Evolutionary conservation across 2,113 vertebrate genomes (phyloP).

Genomic region (Nothoprocta perdicaria): DNA sequence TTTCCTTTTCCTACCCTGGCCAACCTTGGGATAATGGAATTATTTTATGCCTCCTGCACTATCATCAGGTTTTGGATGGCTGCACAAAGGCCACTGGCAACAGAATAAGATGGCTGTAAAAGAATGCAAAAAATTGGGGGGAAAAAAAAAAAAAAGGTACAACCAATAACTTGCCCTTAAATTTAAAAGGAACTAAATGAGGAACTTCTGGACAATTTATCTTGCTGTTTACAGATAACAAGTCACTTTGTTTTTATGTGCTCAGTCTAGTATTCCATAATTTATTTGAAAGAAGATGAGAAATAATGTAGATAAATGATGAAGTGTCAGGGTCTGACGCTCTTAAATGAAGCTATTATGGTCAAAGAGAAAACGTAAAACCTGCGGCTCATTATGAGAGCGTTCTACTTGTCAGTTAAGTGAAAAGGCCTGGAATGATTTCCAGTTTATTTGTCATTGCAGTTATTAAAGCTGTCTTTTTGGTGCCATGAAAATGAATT

Average conservation of each 20-base stretch:
- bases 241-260: slow-evolving; percentile 91
- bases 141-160: slow-evolving; percentile 75
- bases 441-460: slow-evolving; percentile 92
- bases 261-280: slow-evolving; percentile 91
- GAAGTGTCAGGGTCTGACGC: slow-evolving; percentile 90
- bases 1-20: slow-evolving; percentile 43
- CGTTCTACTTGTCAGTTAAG: slow-evolving; percentile 92
- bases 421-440: slow-evolving; percentile 90
- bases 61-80: slow-evolving; percentile 79
- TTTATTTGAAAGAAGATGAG: slow-evolving; percentile 92
- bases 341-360: slow-evolving; percentile 93
- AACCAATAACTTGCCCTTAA: slow-evolving; percentile 83
- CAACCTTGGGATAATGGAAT: slow-evolving; percentile 83
- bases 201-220: slow-evolving; percentile 89
- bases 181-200: slow-evolving; percentile 85
- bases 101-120: slow-evolving; percentile 83
- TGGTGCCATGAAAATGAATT: slow-evolving; percentile 89
- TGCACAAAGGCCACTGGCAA: slow-evolving; percentile 83
- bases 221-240: slow-evolving; percentile 91
- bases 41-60: slow-evolving; percentile 80
- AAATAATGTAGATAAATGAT: slow-evolving; percentile 95
- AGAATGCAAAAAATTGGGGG: slow-evolving; percentile 76
- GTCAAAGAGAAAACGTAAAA: slow-evolving; percentile 89
- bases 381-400: slow-evolving; percentile 90
- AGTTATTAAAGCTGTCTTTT: slow-evolving; percentile 94